A percentile compares a stretch with the other conserved stretches of the same genome.
phyloP scores from a whole-genome alignment of 2,888 invertebrate species.

The Epicampocera succincta region DNA sequence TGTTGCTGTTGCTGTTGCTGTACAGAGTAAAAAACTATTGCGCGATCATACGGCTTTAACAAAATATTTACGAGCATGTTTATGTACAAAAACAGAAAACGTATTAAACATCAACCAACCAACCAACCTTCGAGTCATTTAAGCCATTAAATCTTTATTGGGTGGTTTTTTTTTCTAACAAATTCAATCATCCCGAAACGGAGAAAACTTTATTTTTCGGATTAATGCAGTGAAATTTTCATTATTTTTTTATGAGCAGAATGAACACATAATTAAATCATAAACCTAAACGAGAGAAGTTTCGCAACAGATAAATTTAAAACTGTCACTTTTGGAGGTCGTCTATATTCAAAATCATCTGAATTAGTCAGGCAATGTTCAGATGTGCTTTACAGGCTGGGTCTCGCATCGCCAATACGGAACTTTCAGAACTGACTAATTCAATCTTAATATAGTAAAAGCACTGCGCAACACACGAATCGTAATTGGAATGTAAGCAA shows the following conservation, averaged over 20 bases:
- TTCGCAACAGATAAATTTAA: background rate
- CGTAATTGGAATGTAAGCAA: too few relatives aligned
- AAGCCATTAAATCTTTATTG: slow-evolving; percentile 51
- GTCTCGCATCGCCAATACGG: too few relatives aligned
- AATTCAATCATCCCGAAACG: slow-evolving; percentile 39
- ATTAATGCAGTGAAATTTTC: slow-evolving; percentile 40
- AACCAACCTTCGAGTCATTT: slow-evolving; percentile 52
- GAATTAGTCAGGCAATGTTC: too few relatives aligned
- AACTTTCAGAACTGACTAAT: too few relatives aligned
- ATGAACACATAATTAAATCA: background rate
- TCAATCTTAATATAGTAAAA: too few relatives aligned
- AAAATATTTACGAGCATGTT: slow-evolving; percentile 30
- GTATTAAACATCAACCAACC: slow-evolving; percentile 38
- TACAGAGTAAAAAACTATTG: slow-evolving; percentile 56
- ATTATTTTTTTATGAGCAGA: slow-evolving; percentile 13
- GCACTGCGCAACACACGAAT: too few relatives aligned
- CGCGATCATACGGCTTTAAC: slow-evolving; percentile 47
- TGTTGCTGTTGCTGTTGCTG: slow-evolving; percentile 28
- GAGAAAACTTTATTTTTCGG: slow-evolving; percentile 41
- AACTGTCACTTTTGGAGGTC: too few relatives aligned
- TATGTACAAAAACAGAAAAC: slow-evolving; percentile 25
- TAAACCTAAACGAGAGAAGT: background rate
- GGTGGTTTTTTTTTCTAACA: slow-evolving; percentile 45
- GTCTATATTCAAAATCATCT: too few relatives aligned
- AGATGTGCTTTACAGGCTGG: too few relatives aligned